These are phyloP conservation scores for Urechis unicinctus DNA, from an alignment of 2,888 invertebrate species.

Conservation along the genomic window DNA sequence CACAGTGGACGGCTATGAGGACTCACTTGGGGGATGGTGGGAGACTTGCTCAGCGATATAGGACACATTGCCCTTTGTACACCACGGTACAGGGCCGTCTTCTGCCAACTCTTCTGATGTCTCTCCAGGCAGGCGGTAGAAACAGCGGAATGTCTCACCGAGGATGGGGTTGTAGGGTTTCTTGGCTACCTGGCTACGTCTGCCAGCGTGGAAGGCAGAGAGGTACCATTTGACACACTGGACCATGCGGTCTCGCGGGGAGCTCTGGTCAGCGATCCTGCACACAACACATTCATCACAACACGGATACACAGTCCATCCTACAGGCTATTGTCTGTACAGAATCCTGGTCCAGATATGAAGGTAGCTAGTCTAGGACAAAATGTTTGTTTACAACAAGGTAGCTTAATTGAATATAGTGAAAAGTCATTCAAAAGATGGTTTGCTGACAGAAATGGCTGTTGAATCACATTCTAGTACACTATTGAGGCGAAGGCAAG, in stretches of 20 bases:
- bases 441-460: too few relatives aligned
- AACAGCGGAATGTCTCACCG: slow-evolving; percentile 80
- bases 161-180: slow-evolving; percentile 98
- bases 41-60: slow-evolving; percentile 98
- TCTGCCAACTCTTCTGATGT: slow-evolving; percentile 21
- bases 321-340: too few relatives aligned
- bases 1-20: not conserved
- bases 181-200: slow-evolving; percentile 93
- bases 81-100: slow-evolving; percentile 90
- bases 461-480: too few relatives aligned
- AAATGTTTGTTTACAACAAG: too few relatives aligned
- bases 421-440: too few relatives aligned
- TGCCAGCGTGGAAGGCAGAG: slow-evolving; percentile 96
- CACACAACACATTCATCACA: not conserved
- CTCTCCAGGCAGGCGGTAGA: slow-evolving; percentile 48
- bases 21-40: slow-evolving; percentile 91
- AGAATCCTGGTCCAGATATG: too few relatives aligned
- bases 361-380: too few relatives aligned
- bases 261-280: slow-evolving; percentile 83
- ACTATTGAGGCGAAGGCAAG: too few relatives aligned
- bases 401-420: too few relatives aligned
- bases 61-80: slow-evolving; percentile 74
- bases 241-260: slow-evolving; percentile 83
- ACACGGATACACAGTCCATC: too few relatives aligned
- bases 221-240: slow-evolving; percentile 95